Evolutionary conservation across 2,113 vertebrate genomes (phyloP), one percentile per base, ranked within the genome.

Genomic region (Campylomormyrus tamandua): DNA sequence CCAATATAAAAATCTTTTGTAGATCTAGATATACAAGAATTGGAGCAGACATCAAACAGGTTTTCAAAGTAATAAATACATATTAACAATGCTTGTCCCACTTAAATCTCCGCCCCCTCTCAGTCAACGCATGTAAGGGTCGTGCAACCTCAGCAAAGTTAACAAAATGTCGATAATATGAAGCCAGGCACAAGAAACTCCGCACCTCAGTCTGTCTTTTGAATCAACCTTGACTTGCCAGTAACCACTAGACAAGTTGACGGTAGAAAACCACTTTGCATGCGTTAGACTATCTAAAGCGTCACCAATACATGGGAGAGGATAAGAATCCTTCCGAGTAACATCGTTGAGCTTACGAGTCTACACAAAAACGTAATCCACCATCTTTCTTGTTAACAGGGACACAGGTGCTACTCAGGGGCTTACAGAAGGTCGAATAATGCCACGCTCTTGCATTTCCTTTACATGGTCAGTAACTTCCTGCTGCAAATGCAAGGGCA

Each of bases 401-500:
- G 10, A 90, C 80, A 3, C 83, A 3, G 56, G 88, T 1, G 88
- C 88, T 11, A 49, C 46, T 80, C 56, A 89, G 11, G 77, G 27
- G 24, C 90, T 89, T 53, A 35, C 21, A 8, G 88, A 70, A 8
- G 80, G 80, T 5, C 10, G 42, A 21, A 90, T 90, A 15, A 88
- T 58, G 1, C 70, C 86, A 56, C 50, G 5, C 15, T 5, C 27
- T 11, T 2, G 50, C 66, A 50, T 83, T 31, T 87, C 5, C 21
- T 90, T 66, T 7, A 83, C 5, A 21, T 88, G 56, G 2, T 90
- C 39, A 39, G 48, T 5, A 31, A 87, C 49, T 66, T 87, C 58
- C 13, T 87, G 62, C n/a, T 90, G 89, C 11, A 90, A 49, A 27
- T 90, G 89, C 5, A 90, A 85, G 31, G 66, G 89, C 2, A 88